Evolutionary conservation across 2,888 invertebrate genomes (phyloP).

Genomic region (Drosophila putrida): DNA sequence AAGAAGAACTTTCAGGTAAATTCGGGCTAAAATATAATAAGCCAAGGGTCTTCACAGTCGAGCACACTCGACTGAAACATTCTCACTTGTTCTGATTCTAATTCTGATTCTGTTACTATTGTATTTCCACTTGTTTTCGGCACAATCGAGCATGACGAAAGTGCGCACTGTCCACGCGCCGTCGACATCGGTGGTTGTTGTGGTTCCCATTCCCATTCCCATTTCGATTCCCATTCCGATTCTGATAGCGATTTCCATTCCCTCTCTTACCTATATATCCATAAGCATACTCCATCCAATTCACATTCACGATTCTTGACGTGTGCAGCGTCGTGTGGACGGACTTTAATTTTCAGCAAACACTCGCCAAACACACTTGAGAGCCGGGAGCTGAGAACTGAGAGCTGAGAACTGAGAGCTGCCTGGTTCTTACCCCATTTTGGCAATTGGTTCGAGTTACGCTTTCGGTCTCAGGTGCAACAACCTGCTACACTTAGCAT

Average conservation of each 20-base stretch:
- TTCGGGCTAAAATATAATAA: too few relatives aligned
- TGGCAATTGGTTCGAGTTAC: conserved; percentile 22
- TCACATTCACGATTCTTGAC: conserved; percentile 23
- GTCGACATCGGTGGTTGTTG: conserved; percentile 66
- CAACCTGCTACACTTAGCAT: conserved; percentile 32
- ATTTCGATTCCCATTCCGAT: conserved; percentile 10
- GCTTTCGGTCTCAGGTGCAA: conserved; percentile 59
- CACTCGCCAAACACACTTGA: conserved; percentile 39
- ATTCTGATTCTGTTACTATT: conserved; percentile 21
- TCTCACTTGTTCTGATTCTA: not conserved
- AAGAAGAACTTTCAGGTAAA: too few relatives aligned
- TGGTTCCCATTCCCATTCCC: conserved; percentile 42
- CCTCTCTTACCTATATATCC: not conserved
- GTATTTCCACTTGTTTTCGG: conserved; percentile 73
- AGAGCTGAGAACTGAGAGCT: too few relatives aligned
- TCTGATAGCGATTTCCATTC: conserved; percentile 1
- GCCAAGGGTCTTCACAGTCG: too few relatives aligned
- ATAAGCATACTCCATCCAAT: not conserved
- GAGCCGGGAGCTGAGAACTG: too few relatives aligned
- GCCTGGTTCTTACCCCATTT: conserved; percentile 12
- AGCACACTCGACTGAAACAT: too few relatives aligned
- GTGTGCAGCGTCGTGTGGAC: conserved; percentile 52
- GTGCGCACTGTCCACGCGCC: conserved; percentile 73
- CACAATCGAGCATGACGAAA: conserved; percentile 81
- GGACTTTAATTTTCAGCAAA: conserved; percentile 70